Base-by-base conservation (phyloP, 1,140 invertebrate species). In the Drosophila setifemur region DNA sequence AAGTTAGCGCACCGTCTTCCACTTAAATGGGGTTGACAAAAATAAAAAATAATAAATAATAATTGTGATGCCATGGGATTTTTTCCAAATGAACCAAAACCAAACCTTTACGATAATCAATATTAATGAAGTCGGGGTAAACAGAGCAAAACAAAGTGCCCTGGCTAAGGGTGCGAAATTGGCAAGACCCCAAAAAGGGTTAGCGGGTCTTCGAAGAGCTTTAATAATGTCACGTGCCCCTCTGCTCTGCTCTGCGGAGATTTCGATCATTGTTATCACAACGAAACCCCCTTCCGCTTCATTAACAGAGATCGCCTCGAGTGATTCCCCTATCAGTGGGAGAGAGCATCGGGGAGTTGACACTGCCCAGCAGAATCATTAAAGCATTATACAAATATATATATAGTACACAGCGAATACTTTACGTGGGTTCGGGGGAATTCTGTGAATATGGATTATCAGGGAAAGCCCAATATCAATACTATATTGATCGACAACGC, bases 271-370 rank as follows among this genome's bases (percentile, higher is more conserved):
- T 42, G 37, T 28, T 69, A 57, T 47, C 43, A 49, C 31, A 18
- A 50, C 42, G 28, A 60, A 44, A 33, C 8, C 9, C 63, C 50
- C 18, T 9, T 23, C 21, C 28, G n/a, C 35, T 69, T 69, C 64
- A 57, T 69, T 69, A n/a, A n/a, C 52, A 31, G 33, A 69, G 64
- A 69, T 67, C 37, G 69, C 50, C 70, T 48, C 7, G 28, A 69
- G 66, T 69, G 66, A 14, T 55, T 69, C 66, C 50, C 49, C 66
- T 69, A 69, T 69, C 66, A 69, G 64, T 40, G n/a, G n/a, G n/a
- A 39, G 25, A 54, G 31, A 39, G 48, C 48, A 37, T 28, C 19
- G 63, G 55, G 54, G 50, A 69, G 64, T 69, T 69, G 50, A 55
- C 50, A 68, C 12, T n/a, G n/a, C n/a, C n/a, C n/a, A 47, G 42